These are phyloP conservation scores for Drosophila punjabiensis DNA, from an alignment of 1,140 invertebrate species.

Conservation along the genomic window DNA sequence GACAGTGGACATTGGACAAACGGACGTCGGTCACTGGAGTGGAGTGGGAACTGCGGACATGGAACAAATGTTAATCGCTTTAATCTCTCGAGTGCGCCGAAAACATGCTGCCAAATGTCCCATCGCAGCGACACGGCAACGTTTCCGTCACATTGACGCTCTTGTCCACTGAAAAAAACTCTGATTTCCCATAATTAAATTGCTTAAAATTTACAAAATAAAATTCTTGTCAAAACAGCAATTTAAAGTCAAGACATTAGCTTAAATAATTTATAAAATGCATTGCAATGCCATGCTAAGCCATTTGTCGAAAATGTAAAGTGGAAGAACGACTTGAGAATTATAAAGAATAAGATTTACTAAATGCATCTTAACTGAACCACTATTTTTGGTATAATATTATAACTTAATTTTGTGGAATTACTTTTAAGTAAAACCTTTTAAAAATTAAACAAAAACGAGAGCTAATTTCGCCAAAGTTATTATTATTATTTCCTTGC, in stretches of 20 bases:
- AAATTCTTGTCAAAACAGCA: not conserved
- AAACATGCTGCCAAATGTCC: slow-evolving; percentile 71
- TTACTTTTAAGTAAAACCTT: not conserved
- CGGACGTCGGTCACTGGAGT: slow-evolving; percentile 30
- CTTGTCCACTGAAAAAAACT: slow-evolving; percentile 14
- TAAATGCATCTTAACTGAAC: not conserved
- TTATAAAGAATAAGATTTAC: not conserved
- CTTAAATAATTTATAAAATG: not conserved
- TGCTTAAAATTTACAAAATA: not conserved
- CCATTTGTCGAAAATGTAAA: not conserved
- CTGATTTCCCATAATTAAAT: fast-evolving
- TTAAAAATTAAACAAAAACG: not conserved
- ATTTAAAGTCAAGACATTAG: too few relatives aligned
- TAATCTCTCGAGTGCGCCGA: slow-evolving; percentile 82
- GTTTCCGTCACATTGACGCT: slow-evolving; percentile 77
- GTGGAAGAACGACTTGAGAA: not conserved
- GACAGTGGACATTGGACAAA: slow-evolving; percentile 21
- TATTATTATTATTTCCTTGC: too few relatives aligned
- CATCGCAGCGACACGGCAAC: slow-evolving; percentile 51
- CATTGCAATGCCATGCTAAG: not conserved
- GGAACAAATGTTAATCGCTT: slow-evolving; percentile 81
- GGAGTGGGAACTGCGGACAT: slow-evolving; percentile 58
- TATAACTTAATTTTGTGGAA: not conserved
- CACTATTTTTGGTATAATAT: not conserved
- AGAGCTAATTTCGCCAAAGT: too few relatives aligned